These are phyloP conservation scores for Masticophis lateralis DNA, from an alignment of 2,797 vertebrate species.

Conservation along the genomic window DNA sequence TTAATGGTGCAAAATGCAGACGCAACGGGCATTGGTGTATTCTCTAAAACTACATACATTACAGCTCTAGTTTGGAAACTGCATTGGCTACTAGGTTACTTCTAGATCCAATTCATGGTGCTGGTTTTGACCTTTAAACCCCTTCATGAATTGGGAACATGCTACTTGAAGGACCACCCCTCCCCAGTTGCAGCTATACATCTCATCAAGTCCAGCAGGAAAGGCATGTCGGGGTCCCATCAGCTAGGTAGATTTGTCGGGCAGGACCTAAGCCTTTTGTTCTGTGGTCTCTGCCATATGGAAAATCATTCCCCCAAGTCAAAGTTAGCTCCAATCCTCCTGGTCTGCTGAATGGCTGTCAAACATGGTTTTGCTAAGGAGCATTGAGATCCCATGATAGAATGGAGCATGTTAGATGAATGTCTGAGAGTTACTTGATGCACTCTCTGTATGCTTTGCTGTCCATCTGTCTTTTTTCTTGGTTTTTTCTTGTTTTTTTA, in stretches of 20 bases:
- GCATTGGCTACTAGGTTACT: background rate
- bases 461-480: background rate
- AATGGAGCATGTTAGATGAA: background rate
- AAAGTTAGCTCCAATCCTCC: background rate
- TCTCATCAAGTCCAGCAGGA: background rate
- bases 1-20: background rate
- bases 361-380: background rate
- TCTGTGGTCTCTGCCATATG: background rate
- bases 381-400: background rate
- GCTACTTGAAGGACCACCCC: background rate
- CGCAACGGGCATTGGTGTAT: background rate
- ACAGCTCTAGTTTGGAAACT: background rate
- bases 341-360: background rate
- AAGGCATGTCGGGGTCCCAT: background rate
- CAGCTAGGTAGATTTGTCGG: background rate
- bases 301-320: background rate
- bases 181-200: background rate
- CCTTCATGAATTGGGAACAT: background rate
- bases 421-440: background rate
- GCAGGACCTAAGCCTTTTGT: background rate
- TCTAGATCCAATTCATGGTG: background rate
- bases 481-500: background rate
- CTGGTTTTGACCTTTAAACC: background rate
- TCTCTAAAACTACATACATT: background rate
- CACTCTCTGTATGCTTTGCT: background rate